These are phyloP conservation scores for Dromaius novaehollandiae DNA, from an alignment of 2,113 vertebrate species.

Conservation along the genomic window DNA sequence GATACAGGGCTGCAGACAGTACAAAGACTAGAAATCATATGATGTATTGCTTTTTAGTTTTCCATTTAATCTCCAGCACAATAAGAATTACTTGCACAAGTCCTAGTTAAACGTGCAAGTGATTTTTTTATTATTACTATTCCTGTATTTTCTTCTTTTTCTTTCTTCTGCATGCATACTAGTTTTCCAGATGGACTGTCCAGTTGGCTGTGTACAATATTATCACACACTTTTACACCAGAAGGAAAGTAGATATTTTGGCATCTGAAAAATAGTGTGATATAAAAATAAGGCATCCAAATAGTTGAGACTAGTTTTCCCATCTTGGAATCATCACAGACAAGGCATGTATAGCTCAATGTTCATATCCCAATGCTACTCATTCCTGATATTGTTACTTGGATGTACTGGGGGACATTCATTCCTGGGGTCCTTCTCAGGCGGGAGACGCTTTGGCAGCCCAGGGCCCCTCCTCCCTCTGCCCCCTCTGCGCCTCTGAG, in stretches of 20 bases:
- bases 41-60: background rate
- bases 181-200: background rate
- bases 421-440: background rate
- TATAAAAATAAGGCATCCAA: background rate
- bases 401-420: background rate
- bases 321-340: background rate
- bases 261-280: background rate
- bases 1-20: background rate
- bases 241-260: background rate
- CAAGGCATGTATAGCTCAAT: too few species aligned
- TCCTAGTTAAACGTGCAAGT: background rate
- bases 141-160: background rate
- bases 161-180: background rate
- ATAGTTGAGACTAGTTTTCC: background rate
- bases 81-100: background rate
- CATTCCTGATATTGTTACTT: background rate
- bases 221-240: background rate
- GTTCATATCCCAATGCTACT: background rate
- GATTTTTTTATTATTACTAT: background rate
- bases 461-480: background rate
- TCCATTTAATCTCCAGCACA: background rate
- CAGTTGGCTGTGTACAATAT: background rate
- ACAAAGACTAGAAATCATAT: background rate
- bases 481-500: background rate
- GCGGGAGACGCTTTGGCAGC: accelerated